A percentile compares a stretch with the other conserved stretches of the same genome.
These are phyloP conservation scores for Drosophila ercepeae DNA, from an alignment of 1,140 invertebrate species.

Conservation along the genomic window DNA sequence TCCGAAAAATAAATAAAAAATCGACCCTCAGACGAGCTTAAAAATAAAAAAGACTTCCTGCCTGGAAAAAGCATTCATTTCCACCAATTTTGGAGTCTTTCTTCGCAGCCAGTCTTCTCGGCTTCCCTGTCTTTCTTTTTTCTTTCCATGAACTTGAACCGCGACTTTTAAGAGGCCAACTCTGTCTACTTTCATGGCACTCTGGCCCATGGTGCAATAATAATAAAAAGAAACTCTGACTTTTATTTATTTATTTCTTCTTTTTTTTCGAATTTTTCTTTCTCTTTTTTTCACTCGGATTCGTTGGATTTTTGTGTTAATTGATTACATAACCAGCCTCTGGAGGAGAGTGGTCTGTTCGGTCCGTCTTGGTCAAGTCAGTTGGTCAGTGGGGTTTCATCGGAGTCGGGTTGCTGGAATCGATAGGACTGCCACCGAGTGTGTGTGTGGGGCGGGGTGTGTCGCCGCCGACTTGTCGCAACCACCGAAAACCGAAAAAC, in stretches of 20 bases:
- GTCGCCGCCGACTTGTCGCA: not conserved
- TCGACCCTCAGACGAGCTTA: not conserved
- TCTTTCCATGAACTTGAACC: slow-evolving; percentile 45
- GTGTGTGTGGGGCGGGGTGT: slow-evolving; percentile 7
- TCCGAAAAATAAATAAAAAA: not conserved
- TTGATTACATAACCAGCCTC: slow-evolving; percentile 72
- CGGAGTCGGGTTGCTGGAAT: slow-evolving; percentile 46
- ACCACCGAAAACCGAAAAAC: slow-evolving; percentile 6
- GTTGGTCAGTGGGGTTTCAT: slow-evolving; percentile 45
- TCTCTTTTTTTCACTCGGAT: slow-evolving; percentile 8
- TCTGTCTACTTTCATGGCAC: slow-evolving; percentile 30
- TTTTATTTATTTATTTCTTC: slow-evolving; percentile 15
- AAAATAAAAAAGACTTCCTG: not conserved
- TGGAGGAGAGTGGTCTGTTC: slow-evolving; percentile 26
- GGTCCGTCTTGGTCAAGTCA: slow-evolving; percentile 20
- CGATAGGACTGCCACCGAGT: slow-evolving; percentile 46
- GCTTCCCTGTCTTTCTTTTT: not conserved
- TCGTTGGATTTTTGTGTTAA: slow-evolving; percentile 63
- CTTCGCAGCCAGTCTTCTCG: not conserved
- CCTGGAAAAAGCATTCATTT: not conserved
- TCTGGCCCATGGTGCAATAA: slow-evolving; percentile 39
- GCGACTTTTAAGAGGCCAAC: slow-evolving; percentile 2
- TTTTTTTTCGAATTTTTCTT: slow-evolving; percentile 8
- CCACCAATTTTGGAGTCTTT: not conserved
- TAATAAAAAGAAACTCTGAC: slow-evolving; percentile 40